Percentiles rank a stretch among this genome's conserved stretches.
These are phyloP conservation scores for Meiosimyza platycephala DNA, from an alignment of 2,888 invertebrate species.

Conservation along the genomic window DNA sequence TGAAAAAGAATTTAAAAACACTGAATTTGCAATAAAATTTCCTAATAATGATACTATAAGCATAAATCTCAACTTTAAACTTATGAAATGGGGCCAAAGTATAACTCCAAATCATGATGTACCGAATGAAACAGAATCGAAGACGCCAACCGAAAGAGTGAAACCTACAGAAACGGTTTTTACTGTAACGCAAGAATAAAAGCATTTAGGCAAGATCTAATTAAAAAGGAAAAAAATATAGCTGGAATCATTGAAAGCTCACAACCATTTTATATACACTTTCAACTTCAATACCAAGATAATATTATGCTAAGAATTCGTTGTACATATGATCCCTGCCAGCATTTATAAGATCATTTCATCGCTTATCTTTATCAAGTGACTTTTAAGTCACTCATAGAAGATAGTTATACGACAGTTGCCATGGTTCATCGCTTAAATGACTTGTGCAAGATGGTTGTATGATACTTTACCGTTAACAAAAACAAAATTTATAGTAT, in stretches of 20 bases:
- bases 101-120: too few relatives aligned
- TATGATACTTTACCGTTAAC: too few relatives aligned
- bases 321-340: too few relatives aligned
- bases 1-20: neutral
- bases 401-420: too few relatives aligned
- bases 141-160: neutral
- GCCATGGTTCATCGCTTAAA: too few relatives aligned
- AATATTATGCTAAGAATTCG: constrained; percentile 30
- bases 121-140: neutral
- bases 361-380: too few relatives aligned
- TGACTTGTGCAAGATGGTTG: too few relatives aligned
- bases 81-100: too few relatives aligned
- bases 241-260: constrained; percentile 37
- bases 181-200: constrained; percentile 32
- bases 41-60: neutral
- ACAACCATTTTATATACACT: constrained; percentile 37
- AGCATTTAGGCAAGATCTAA: constrained; percentile 37
- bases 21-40: constrained; percentile 22
- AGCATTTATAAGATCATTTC: too few relatives aligned
- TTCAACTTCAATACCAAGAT: constrained; percentile 35
- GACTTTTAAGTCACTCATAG: too few relatives aligned
- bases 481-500: too few relatives aligned
- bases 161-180: neutral
- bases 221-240: constrained; percentile 37
- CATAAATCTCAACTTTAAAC: too few relatives aligned